Percentiles rank a stretch among this genome's conserved stretches.
phyloP scores from a whole-genome alignment of 2,113 vertebrate genomes.

The Pachyramphus minor region DNA sequence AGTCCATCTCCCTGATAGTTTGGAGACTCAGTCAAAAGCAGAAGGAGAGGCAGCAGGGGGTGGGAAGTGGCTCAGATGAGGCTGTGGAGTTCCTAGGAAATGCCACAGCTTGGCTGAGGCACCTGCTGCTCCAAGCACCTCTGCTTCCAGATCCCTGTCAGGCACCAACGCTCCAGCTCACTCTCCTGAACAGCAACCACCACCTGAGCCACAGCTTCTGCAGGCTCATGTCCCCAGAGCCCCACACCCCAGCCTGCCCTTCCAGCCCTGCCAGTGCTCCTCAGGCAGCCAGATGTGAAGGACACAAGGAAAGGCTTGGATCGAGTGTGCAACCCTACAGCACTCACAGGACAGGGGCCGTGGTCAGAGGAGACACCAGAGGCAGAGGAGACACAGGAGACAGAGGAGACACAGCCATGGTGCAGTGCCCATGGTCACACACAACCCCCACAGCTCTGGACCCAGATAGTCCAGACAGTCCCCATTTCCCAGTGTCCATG shows the following conservation, averaged over 20 bases:
- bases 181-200: not conserved
- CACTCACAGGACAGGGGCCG: not conserved
- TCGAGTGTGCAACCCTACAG: not conserved
- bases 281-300: not conserved
- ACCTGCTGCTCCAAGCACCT: not conserved
- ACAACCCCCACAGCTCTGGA: not conserved
- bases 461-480: too few species aligned
- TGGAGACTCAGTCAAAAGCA: not conserved
- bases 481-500: too few species aligned
- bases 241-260: not conserved
- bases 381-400: not conserved
- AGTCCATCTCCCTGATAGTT: not conserved
- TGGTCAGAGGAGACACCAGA: not conserved
- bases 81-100: not conserved
- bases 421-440: not conserved
- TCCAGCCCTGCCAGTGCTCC: not conserved
- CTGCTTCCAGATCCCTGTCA: not conserved
- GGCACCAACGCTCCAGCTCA: not conserved
- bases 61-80: not conserved
- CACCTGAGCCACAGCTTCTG: not conserved
- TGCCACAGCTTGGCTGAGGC: not conserved
- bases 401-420: not conserved
- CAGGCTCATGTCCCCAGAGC: not conserved
- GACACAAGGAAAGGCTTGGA: not conserved
- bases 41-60: not conserved